phyloP scores from a whole-genome alignment of 2,797 vertebrate species.

The Sebastes vulpes region DNA sequence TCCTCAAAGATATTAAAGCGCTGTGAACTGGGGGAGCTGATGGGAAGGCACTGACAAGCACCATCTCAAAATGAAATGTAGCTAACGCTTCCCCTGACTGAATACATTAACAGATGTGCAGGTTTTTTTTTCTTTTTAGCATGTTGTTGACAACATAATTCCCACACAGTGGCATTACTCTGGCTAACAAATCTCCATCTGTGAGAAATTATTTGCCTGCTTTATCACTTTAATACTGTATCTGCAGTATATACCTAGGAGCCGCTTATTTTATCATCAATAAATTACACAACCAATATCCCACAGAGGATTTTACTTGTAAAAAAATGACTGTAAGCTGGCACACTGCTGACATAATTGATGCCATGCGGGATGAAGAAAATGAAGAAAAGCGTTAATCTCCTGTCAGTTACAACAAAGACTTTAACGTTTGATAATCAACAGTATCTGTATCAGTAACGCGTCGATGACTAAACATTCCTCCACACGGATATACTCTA shows the following conservation, averaged over 20 bases:
- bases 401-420: constrained; percentile 27
- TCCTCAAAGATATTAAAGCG: constrained; percentile 47
- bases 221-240: background rate
- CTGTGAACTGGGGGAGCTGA: constrained; percentile 33
- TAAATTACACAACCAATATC: background rate
- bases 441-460: background rate
- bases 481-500: background rate
- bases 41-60: constrained; percentile 17
- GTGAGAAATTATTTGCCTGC: background rate
- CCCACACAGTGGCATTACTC: background rate
- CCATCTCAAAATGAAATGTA: constrained; percentile 2
- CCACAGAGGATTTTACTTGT: background rate
- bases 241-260: background rate
- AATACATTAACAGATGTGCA: background rate
- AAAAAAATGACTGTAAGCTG: background rate
- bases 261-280: background rate
- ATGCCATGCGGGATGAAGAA: constrained; percentile 1
- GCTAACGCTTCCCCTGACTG: background rate
- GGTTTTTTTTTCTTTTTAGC: background rate
- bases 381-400: constrained; percentile 14
- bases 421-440: background rate
- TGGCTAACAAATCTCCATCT: background rate
- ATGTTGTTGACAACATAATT: constrained; percentile 12
- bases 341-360: constrained; percentile 1
- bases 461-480: background rate